Percentiles rank a stretch among this genome's conserved stretches.
phyloP scores from a whole-genome alignment of 2,797 vertebrate genomes.

The Nasua narica region DNA sequence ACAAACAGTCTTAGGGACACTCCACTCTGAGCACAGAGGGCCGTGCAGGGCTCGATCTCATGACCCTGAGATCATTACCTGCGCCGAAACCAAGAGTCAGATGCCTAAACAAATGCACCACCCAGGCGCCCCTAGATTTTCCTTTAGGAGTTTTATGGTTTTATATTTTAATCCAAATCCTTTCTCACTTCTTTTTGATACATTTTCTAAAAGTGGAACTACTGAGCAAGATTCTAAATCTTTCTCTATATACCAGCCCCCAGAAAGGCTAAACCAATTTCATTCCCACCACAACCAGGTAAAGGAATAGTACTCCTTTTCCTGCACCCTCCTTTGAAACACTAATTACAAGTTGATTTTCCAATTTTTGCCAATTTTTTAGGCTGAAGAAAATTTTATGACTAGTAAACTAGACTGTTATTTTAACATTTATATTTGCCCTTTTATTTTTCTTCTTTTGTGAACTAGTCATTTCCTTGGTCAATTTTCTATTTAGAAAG shows the following conservation, averaged over 20 bases:
- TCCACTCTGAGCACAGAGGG: neutral
- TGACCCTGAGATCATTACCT: neutral
- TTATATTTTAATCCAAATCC: neutral
- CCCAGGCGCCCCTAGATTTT: neutral
- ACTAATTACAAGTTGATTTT: neutral
- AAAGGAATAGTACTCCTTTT: neutral
- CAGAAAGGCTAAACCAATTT: neutral
- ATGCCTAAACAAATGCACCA: neutral
- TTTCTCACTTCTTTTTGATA: neutral
- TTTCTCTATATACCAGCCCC: neutral
- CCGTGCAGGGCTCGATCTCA: neutral
- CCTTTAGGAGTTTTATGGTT: neutral
- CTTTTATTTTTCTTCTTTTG: neutral
- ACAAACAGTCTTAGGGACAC: neutral
- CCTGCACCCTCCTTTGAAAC: neutral
- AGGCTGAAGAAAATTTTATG: neutral
- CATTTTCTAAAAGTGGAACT: neutral
- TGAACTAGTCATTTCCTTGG: neutral
- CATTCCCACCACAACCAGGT: neutral
- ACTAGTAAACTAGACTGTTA: neutral
- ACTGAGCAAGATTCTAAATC: neutral
- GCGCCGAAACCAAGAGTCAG: neutral
- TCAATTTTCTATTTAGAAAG: neutral
- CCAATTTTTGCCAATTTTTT: neutral
- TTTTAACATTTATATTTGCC: neutral